Percentiles rank a stretch among this genome's conserved stretches.
phyloP scores from a whole-genome alignment of 64 coral and sea anemone genomes.

The Catalaphyllia jardinei region DNA sequence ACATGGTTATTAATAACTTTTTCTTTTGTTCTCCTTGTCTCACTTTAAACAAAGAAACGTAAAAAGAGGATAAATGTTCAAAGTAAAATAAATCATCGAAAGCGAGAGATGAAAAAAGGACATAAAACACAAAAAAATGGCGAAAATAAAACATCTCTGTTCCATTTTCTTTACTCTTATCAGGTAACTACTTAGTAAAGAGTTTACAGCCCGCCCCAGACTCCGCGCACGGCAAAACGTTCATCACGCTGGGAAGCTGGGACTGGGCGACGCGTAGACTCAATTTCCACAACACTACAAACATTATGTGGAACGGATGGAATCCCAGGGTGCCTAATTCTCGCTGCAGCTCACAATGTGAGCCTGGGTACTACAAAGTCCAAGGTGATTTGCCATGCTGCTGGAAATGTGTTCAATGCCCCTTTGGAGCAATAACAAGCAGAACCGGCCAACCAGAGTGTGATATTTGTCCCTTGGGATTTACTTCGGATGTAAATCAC shows the following conservation, averaged over 20 bases:
- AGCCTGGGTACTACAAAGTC: slow-evolving; percentile 72
- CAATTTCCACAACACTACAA: slow-evolving; percentile 39
- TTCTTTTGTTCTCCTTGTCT: no score
- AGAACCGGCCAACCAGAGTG: slow-evolving; percentile 46
- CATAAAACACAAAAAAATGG: no score
- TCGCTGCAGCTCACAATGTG: slow-evolving; percentile 71
- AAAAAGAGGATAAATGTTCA: no score
- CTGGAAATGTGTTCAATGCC: slow-evolving; percentile 77
- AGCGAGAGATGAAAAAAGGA: no score
- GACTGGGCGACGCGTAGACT: slow-evolving; percentile 66
- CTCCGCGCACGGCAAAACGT: slow-evolving; percentile 51
- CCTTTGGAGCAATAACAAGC: slow-evolving; percentile 68
- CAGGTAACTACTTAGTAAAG: slow-evolving; percentile 87
- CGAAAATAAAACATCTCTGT: no score
- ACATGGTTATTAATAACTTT: not conserved
- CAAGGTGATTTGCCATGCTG: slow-evolving; percentile 62
- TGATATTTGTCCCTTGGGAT: slow-evolving; percentile 54
- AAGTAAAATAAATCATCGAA: no score
- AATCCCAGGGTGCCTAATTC: slow-evolving; percentile 44
- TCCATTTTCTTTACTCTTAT: not conserved
- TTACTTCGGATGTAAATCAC: slow-evolving; percentile 58
- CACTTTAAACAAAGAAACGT: no score
- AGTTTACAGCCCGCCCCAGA: slow-evolving; percentile 65
- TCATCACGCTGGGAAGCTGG: slow-evolving; percentile 74
- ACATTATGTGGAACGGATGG: slow-evolving; percentile 77